Conservation (phyloP, 1,140 invertebrate species). For the Aphaenogaster ashmeadi region DNA sequence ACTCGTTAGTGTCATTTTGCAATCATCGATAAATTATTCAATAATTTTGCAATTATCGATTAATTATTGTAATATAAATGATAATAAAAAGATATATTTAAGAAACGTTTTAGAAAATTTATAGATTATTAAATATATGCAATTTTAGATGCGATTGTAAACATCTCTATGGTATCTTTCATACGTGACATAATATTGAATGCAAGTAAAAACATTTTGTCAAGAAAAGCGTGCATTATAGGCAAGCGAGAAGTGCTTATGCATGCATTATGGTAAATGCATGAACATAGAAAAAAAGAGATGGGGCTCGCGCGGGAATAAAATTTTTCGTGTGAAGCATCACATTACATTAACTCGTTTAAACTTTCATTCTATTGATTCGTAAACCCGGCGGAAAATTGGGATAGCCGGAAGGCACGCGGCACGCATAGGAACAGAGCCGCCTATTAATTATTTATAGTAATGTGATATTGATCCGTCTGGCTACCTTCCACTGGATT, state of each 20-base stretch:
- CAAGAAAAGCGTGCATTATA: neutral
- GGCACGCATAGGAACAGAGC: conserved; percentile 68
- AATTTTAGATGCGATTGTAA: neutral
- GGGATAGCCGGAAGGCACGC: conserved; percentile 52
- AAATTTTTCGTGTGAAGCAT: conserved; percentile 4
- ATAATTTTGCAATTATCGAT: neutral
- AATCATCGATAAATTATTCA: neutral
- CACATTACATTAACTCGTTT: neutral
- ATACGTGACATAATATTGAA: neutral
- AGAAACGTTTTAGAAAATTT: neutral
- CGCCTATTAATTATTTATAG: conserved; percentile 86
- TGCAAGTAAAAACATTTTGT: neutral
- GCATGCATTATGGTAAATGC: neutral
- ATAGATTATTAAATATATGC: neutral
- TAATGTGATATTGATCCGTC: conserved; percentile 86
- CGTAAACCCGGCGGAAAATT: conserved; percentile 43
- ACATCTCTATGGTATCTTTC: neutral
- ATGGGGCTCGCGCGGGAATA: neutral
- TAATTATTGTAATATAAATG: neutral
- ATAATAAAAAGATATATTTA: neutral
- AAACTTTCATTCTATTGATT: conserved; percentile 29
- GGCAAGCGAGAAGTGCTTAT: neutral
- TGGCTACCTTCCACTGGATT: conserved; percentile 78
- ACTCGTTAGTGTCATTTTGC: neutral
- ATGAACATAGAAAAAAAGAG: neutral